Evolutionary conservation across 2,113 vertebrate genomes (phyloP).

Genomic region (Catharus bicknelli): DNA sequence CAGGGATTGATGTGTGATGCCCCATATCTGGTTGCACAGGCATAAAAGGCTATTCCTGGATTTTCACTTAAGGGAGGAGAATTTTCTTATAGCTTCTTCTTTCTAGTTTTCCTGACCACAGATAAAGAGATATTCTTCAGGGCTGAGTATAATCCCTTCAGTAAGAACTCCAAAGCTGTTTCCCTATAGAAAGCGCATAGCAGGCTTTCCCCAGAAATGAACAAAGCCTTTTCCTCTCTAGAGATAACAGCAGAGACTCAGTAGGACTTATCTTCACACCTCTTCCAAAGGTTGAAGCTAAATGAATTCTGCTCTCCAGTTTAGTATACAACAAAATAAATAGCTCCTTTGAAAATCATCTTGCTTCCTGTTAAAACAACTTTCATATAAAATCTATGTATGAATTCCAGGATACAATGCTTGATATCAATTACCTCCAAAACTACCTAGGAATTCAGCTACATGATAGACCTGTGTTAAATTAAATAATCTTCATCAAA

Average conservation of each 20-base stretch:
- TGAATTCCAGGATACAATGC: neutral
- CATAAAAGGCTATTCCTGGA: neutral
- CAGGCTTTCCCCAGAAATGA: neutral
- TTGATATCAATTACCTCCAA: neutral
- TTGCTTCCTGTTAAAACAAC: neutral
- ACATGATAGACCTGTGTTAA: neutral
- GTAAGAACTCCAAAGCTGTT: neutral
- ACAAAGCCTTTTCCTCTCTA: neutral
- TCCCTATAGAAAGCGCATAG: neutral
- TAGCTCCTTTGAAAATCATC: neutral
- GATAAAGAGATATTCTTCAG: neutral
- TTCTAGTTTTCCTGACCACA: neutral
- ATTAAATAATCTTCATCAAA: neutral
- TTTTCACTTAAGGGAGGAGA: neutral
- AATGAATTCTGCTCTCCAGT: neutral
- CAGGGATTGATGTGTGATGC: neutral
- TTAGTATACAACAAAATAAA: slow-evolving; percentile 2
- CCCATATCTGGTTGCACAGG: neutral
- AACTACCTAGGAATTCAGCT: neutral
- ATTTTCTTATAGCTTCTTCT: neutral
- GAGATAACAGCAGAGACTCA: neutral
- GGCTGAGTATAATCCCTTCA: neutral
- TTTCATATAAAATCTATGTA: neutral
- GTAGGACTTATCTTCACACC: neutral
- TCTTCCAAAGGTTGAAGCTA: neutral